Evolutionary conservation across 1,140 invertebrate genomes (phyloP).

Genomic region (Ooceraea biroi): DNA sequence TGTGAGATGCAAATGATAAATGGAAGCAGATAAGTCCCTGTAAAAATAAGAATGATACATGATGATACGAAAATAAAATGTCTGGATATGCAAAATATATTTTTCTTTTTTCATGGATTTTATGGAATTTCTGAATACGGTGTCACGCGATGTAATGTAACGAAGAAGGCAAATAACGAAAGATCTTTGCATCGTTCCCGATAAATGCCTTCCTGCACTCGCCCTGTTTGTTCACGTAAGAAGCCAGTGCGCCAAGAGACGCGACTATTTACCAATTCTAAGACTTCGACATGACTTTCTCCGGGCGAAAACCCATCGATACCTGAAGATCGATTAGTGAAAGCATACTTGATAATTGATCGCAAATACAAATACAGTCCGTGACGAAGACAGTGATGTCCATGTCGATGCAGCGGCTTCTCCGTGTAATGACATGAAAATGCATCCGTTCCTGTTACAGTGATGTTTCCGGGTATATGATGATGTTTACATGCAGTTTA

Average conservation of each 20-base stretch:
- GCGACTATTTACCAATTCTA: slow-evolving; percentile 57
- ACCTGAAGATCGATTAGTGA: slow-evolving; percentile 75
- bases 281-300: slow-evolving; percentile 70
- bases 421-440: slow-evolving; percentile 1
- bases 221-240: background rate
- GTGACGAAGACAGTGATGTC: slow-evolving; percentile 19
- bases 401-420: background rate
- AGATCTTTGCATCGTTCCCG: background rate
- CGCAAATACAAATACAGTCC: slow-evolving; percentile 45
- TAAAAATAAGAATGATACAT: no score
- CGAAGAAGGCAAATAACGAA: background rate
- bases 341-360: slow-evolving; percentile 75
- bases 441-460: no score
- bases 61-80: no score
- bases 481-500: background rate
- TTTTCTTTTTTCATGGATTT: background rate
- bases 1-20: no score
- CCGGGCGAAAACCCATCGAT: slow-evolving; percentile 42
- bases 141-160: background rate
- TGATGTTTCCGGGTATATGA: slow-evolving; percentile 33
- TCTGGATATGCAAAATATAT: background rate
- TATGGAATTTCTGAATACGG: no score
- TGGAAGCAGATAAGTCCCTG: no score
- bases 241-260: slow-evolving; percentile 19
- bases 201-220: background rate